phyloP scores from a whole-genome alignment of 2,888 invertebrate species.

The Epiperipatus broadwayi region DNA sequence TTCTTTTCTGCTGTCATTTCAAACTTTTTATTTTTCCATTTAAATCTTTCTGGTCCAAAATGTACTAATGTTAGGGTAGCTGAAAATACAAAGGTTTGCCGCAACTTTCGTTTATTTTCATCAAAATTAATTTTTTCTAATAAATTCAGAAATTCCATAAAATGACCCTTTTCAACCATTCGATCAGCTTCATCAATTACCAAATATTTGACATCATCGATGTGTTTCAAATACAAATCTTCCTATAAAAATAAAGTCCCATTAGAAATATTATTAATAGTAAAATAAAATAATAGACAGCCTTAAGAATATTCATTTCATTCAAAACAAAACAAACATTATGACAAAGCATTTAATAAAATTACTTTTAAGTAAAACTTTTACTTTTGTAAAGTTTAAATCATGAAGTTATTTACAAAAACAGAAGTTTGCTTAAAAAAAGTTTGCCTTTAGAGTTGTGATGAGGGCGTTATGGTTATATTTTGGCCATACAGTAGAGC shows the following conservation, averaged over 20 bases:
- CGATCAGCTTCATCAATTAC: slow-evolving; percentile 97
- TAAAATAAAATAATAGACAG: neutral
- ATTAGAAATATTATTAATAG: no score
- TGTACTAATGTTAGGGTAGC: slow-evolving; percentile 86
- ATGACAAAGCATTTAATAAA: no score
- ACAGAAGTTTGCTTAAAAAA: no score
- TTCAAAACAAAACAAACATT: no score
- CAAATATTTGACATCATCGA: slow-evolving; percentile 36
- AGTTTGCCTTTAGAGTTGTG: no score
- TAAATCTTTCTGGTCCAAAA: slow-evolving; percentile 42
- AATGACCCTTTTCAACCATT: slow-evolving; percentile 91
- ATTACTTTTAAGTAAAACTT: no score
- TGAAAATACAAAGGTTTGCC: slow-evolving; percentile 92
- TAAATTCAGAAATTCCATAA: slow-evolving; percentile 65
- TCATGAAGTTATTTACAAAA: no score
- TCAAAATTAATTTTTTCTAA: slow-evolving; percentile 50
- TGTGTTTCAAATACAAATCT: slow-evolving; percentile 20
- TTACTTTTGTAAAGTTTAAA: no score
- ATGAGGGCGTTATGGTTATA: no score
- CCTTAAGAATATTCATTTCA: no score
- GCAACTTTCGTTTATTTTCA: slow-evolving; percentile 32
- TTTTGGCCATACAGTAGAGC: no score
- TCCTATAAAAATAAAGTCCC: slow-evolving; percentile 32
- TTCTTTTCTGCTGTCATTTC: slow-evolving; percentile 22
- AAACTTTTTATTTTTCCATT: slow-evolving; percentile 25